Evolutionary conservation across 2,113 vertebrate species (phyloP).

Genomic region (Haliaeetus leucogaster): DNA sequence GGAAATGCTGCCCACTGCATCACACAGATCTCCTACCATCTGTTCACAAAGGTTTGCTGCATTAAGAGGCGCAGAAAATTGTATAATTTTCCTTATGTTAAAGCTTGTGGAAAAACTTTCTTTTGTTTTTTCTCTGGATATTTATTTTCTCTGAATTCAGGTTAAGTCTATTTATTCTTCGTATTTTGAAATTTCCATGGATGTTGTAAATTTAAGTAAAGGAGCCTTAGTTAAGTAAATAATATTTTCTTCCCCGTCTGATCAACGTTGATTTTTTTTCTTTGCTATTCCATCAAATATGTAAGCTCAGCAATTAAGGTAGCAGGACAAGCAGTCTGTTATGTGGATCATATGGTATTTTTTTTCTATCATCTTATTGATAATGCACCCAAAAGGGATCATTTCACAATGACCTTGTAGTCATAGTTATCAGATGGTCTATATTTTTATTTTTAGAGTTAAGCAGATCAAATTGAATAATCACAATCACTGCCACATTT

Average conservation of each 20-base stretch:
- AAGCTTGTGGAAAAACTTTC: neutral
- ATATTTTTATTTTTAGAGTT: neutral
- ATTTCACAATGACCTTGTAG: neutral
- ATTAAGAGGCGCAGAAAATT: neutral
- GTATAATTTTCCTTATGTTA: neutral
- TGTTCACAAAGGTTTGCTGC: slow-evolving; percentile 26
- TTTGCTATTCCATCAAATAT: neutral
- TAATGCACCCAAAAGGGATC: neutral
- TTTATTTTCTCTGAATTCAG: neutral
- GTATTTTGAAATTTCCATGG: neutral
- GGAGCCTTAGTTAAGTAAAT: neutral
- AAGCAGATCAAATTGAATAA: neutral
- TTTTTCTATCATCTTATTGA: neutral
- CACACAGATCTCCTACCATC: slow-evolving; percentile 28
- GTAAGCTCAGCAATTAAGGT: neutral
- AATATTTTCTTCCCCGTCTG: neutral
- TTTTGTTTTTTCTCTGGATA: neutral
- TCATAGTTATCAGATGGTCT: neutral
- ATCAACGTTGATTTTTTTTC: neutral
- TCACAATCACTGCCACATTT: neutral
- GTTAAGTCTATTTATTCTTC: neutral
- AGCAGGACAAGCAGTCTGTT: neutral
- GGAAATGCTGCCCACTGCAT: slow-evolving; percentile 53
- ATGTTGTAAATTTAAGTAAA: neutral
- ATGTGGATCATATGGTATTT: neutral